These are phyloP conservation scores for Orthosia gracilis DNA, from an alignment of 2,888 invertebrate species.

Conservation along the genomic window DNA sequence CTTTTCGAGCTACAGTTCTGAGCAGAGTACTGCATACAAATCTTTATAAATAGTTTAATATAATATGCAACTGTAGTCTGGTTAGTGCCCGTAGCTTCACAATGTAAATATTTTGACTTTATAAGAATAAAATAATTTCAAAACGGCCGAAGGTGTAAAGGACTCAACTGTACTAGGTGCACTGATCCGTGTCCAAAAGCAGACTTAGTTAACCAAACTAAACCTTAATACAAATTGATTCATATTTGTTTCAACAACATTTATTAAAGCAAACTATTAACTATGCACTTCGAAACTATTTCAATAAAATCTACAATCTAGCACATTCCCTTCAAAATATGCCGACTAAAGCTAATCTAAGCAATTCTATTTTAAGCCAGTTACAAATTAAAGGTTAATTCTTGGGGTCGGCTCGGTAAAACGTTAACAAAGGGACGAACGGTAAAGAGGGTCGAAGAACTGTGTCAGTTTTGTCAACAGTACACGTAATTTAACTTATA, in stretches of 20 bases:
- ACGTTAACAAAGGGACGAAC: conserved; percentile 38
- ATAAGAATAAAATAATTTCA: too few relatives aligned
- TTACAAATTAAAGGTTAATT: conserved; percentile 53
- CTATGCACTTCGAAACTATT: neutral
- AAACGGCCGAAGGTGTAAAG: too few relatives aligned
- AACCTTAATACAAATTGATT: neutral
- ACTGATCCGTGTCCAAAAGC: too few relatives aligned
- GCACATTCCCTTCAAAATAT: conserved; percentile 22
- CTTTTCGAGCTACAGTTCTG: too few relatives aligned
- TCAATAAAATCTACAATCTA: neutral
- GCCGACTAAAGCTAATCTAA: conserved; percentile 20
- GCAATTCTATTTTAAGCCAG: conserved; percentile 45
- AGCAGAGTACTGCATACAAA: too few relatives aligned
- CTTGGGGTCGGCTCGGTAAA: conserved; percentile 34
- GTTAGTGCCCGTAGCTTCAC: too few relatives aligned
- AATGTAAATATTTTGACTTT: too few relatives aligned
- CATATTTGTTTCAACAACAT: neutral
- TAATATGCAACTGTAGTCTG: too few relatives aligned
- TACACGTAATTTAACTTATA: conserved; percentile 37
- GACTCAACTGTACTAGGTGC: too few relatives aligned
- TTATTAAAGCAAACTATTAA: neutral
- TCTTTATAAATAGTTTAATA: too few relatives aligned
- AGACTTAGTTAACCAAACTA: neutral
- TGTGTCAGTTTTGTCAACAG: conserved; percentile 38
- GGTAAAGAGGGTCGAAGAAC: conserved; percentile 46